These are phyloP conservation scores for Leptinotarsa tumamoca DNA, from an alignment of 2,888 invertebrate genomes.

Conservation along the genomic window DNA sequence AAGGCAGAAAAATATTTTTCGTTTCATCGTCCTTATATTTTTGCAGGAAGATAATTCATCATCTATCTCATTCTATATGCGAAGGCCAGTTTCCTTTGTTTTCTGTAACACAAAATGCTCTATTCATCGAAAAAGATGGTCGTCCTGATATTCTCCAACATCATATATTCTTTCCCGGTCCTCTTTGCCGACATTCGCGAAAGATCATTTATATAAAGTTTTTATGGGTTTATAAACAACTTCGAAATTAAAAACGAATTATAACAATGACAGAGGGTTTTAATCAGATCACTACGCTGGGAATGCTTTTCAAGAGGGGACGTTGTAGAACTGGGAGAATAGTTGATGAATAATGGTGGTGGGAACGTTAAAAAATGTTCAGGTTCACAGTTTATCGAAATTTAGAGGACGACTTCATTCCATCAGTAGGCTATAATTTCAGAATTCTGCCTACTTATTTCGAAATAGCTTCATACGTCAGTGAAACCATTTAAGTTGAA, in stretches of 20 bases:
- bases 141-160: slow-evolving; percentile 24
- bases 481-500: background rate
- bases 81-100: slow-evolving; percentile 23
- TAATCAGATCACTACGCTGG: slow-evolving; percentile 27
- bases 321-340: background rate
- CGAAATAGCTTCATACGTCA: background rate
- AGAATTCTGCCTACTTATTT: background rate
- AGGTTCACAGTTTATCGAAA: too few relatives aligned
- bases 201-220: slow-evolving; percentile 41
- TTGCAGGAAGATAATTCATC: slow-evolving; percentile 16
- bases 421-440: too few relatives aligned
- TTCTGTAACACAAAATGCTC: slow-evolving; percentile 20
- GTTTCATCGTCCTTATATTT: background rate
- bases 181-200: slow-evolving; percentile 28
- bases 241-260: slow-evolving; percentile 42
- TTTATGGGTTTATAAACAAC: slow-evolving; percentile 41
- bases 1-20: background rate
- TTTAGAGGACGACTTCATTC: too few relatives aligned
- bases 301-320: slow-evolving; percentile 14
- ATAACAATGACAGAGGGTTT: slow-evolving; percentile 35
- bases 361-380: background rate
- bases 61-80: slow-evolving; percentile 26
- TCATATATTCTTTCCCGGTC: slow-evolving; percentile 29
- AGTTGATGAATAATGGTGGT: background rate
- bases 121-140: slow-evolving; percentile 33